Base-by-base conservation (phyloP, 2,113 vertebrate genomes). In the Bettongia penicillata region DNA sequence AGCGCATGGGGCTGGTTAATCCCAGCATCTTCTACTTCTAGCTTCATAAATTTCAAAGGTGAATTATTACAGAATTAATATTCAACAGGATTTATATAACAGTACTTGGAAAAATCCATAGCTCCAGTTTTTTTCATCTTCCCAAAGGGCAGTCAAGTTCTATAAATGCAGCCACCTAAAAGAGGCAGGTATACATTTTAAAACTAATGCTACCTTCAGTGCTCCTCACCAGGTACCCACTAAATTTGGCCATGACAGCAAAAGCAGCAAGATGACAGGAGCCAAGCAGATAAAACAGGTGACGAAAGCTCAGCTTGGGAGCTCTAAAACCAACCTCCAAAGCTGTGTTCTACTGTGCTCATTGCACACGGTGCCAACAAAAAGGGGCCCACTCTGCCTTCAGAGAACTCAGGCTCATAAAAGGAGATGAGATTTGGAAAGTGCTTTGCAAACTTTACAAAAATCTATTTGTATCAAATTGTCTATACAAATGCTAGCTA, bases 31-130 rank as follows among this genome's bases (percentile, higher is more conserved):
- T 98, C 97, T 97, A 97, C 97, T 98, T 96, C 92, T 94, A 95
- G 53, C 93, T 95, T 97, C 14, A 2, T 98, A 97, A 98, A 97
- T 97, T 94, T 95, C 95, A 92, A 95, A 97, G 97, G 94, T 98
- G 98, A 97, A 97, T 98, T 96, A 97, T 97, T 98, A 97, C 90
- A 94, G 92, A 97, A 98, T 98, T 98, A 98, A 98, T 98, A 98
- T 98, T 98, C 97, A 97, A 97, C 94, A 96, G 94, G 93, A 97
- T 97, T 98, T 97, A 97, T 96, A 96, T 97, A 97, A 98, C 96
- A 96, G 89, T 92, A 19, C 93, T 97, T 97, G 97, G 95, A 96
- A 94, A 49, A 90, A 95, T 94, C 95, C 61, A 95, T 94, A 95
- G 96, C 95, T 97, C 94, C 91, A 91, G 68, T 96, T 97, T 96